These are phyloP conservation scores for Apostichopus parvimensis DNA, from an alignment of 35 echinoderm and acorn worm genomes.

Conservation along the genomic window DNA sequence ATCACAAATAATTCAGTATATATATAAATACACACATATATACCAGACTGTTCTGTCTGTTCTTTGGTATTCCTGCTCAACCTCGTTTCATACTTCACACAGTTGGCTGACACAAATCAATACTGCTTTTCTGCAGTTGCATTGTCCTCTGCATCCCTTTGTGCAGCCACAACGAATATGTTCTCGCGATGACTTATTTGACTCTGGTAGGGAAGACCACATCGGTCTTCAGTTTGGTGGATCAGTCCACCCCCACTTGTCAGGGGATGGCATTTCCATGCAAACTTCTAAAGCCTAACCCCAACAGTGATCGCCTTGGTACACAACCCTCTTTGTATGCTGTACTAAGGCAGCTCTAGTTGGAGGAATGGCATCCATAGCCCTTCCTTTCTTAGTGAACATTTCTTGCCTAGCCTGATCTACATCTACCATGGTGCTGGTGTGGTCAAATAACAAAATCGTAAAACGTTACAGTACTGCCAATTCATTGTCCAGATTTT, in stretches of 20 bases:
- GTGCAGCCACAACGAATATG: slow-evolving; percentile 34
- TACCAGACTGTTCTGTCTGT: no score
- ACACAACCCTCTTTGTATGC: slow-evolving; percentile 6
- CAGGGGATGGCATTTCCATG: background rate
- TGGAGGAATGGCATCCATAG: slow-evolving; percentile 18
- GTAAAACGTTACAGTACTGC: background rate
- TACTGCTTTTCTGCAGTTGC: no score
- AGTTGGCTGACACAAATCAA: no score
- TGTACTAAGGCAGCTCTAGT: slow-evolving; percentile 29
- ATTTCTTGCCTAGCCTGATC: background rate
- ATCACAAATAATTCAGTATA: no score
- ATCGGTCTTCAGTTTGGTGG: no score
- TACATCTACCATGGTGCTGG: background rate
- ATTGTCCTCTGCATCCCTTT: slow-evolving; percentile 31
- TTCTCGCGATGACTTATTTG: slow-evolving; percentile 23
- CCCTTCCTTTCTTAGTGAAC: slow-evolving; percentile 23
- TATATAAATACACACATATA: no score
- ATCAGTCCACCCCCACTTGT: background rate
- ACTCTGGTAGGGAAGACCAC: slow-evolving; percentile 32
- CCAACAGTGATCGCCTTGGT: slow-evolving; percentile 19
- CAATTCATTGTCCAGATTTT: background rate
- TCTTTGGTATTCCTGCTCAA: no score
- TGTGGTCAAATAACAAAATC: background rate
- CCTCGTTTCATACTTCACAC: no score
- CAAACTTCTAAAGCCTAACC: background rate